Conservation (phyloP, 2,113 vertebrate species). For the Beaufortia kweichowensis region DNA sequence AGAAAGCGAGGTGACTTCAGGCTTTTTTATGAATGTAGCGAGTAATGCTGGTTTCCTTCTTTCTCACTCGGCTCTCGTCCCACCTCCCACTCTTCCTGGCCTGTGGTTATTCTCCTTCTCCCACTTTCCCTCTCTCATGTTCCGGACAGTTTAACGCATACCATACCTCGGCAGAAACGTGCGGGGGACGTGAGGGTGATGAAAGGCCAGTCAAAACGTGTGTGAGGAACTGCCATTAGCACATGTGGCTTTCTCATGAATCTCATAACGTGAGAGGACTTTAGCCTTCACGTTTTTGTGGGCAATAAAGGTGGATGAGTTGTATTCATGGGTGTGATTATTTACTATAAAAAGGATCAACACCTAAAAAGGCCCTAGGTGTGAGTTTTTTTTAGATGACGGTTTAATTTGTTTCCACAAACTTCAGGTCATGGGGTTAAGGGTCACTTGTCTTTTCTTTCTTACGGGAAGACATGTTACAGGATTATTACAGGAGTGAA, state of each 20-base stretch:
- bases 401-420: conserved; percentile 48
- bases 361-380: conserved; percentile 28
- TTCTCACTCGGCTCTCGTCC: conserved; percentile 35
- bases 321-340: conserved; percentile 18
- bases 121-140: conserved; percentile 45
- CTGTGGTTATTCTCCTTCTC: conserved; percentile 32
- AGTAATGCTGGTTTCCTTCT: conserved; percentile 46
- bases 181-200: conserved; percentile 55
- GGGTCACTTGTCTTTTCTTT: conserved; percentile 44
- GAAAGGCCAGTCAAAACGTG: conserved; percentile 59
- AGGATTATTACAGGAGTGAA: conserved; percentile 48
- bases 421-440: conserved; percentile 38
- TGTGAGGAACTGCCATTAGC: conserved; percentile 53
- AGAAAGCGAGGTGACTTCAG: conserved; percentile 30
- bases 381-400: no score
- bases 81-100: conserved; percentile 27
- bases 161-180: conserved; percentile 54
- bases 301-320: conserved; percentile 43
- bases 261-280: conserved; percentile 40
- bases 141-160: conserved; percentile 59
- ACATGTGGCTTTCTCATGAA: conserved; percentile 55
- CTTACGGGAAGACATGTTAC: conserved; percentile 44
- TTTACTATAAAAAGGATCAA: conserved; percentile 33
- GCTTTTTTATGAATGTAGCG: conserved; percentile 13
- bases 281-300: conserved; percentile 31